phyloP scores from a whole-genome alignment of 2,113 vertebrate species.

The Cheilinus undulatus region DNA sequence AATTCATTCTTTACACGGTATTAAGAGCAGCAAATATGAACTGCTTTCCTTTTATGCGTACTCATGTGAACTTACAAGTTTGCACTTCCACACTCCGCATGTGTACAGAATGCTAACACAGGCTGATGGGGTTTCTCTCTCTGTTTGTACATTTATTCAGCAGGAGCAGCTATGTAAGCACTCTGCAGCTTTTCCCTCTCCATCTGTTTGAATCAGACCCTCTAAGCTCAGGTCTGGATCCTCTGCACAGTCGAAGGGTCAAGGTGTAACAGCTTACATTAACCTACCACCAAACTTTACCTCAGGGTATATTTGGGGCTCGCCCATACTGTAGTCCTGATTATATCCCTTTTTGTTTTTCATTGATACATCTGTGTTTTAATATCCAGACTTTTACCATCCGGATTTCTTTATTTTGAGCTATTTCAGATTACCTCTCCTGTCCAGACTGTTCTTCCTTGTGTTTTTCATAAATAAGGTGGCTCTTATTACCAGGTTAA shows the following conservation, averaged over 20 bases:
- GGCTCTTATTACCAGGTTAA: too few species aligned
- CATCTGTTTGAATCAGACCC: constrained; percentile 11
- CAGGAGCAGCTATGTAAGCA: constrained; percentile 56
- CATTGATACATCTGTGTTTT: too few species aligned
- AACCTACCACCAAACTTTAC: too few species aligned
- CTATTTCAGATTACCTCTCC: too few species aligned
- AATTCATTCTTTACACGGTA: not conserved
- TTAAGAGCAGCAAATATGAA: not conserved
- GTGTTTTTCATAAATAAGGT: too few species aligned
- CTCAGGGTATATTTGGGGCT: too few species aligned
- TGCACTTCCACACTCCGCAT: not conserved
- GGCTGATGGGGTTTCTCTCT: not conserved
- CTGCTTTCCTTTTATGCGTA: not conserved
- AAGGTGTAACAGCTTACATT: too few species aligned
- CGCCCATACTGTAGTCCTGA: too few species aligned
- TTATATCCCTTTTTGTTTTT: too few species aligned
- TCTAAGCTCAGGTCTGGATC: constrained; percentile 6
- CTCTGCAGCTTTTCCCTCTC: not conserved
- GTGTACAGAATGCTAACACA: not conserved
- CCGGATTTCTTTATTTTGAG: too few species aligned
- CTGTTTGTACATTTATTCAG: constrained; percentile 23
- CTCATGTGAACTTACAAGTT: constrained; percentile 15
- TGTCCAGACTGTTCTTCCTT: too few species aligned
- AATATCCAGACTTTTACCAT: too few species aligned
- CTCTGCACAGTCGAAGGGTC: constrained; percentile 1